These are phyloP conservation scores for Drosophila nr. fundita DNA, from an alignment of 2,888 invertebrate species.

Conservation along the genomic window DNA sequence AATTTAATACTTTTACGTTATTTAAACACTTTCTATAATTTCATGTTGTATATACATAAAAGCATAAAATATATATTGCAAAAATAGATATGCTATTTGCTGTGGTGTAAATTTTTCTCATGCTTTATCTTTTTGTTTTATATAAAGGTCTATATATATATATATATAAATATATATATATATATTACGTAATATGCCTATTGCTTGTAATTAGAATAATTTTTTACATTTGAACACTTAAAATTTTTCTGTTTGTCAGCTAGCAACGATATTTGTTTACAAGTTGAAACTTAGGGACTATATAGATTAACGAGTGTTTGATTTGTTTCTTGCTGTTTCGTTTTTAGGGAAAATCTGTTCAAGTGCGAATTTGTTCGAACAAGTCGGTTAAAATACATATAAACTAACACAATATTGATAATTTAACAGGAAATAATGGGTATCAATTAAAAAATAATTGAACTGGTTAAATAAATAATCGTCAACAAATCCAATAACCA, in stretches of 20 bases:
- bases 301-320: constrained; percentile 51
- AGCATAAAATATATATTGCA: constrained; percentile 76
- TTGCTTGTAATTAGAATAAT: constrained; percentile 70
- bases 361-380: constrained; percentile 66
- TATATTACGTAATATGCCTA: constrained; percentile 55
- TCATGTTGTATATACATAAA: constrained; percentile 67
- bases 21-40: constrained; percentile 57
- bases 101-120: constrained; percentile 48
- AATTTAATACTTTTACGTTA: constrained; percentile 67
- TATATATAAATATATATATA: constrained; percentile 32
- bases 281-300: constrained; percentile 52
- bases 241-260: constrained; percentile 51
- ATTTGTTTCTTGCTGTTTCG: not conserved
- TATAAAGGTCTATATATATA: constrained; percentile 41
- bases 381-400: constrained; percentile 52
- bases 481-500: constrained; percentile 71
- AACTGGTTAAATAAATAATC: constrained; percentile 67
- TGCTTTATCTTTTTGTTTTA: constrained; percentile 15
- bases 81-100: constrained; percentile 64
- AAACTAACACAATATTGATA: constrained; percentile 60
- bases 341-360: constrained; percentile 52
- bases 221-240: constrained; percentile 77
- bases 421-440: constrained; percentile 62
- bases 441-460: constrained; percentile 43
- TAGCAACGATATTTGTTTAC: constrained; percentile 49